phyloP scores from a whole-genome alignment of 1,140 invertebrate genomes.

The Scylla paramamosain region DNA sequence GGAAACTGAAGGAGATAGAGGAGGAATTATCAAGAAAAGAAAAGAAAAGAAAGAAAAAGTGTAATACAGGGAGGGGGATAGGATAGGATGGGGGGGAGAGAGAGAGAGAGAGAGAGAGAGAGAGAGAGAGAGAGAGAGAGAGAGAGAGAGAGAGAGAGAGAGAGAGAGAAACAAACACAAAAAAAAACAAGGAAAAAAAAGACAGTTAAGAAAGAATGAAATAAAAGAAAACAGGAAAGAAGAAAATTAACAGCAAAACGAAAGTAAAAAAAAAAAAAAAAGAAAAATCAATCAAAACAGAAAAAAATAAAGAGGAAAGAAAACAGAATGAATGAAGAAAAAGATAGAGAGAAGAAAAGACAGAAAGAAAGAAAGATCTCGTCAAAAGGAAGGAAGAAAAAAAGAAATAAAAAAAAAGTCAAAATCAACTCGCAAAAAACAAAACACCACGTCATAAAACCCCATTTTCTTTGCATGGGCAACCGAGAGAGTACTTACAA shows the following conservation, averaged over 20 bases:
- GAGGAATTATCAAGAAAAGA: not conserved
- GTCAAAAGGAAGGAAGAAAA: not conserved
- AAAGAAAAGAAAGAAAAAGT: not conserved
- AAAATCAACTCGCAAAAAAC: not conserved
- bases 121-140: no score
- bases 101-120: no score
- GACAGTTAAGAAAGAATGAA: not conserved
- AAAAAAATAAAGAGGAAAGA: no score
- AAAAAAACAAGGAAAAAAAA: not conserved
- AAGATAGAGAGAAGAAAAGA: no score
- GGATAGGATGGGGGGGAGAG: no score
- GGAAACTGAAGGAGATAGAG: not conserved
- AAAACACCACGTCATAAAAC: not conserved
- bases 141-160: no score
- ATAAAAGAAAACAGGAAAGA: not conserved
- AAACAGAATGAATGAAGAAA: no score
- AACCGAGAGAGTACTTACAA: slow-evolving; percentile 28
- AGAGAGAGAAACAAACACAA: no score
- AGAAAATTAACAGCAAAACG: not conserved
- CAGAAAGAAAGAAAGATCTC: no score
- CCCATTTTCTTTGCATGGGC: slow-evolving; percentile 47
- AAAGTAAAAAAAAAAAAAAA: not conserved
- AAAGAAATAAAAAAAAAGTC: not conserved
- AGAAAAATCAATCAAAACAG: not conserved
- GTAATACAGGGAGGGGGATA: no score